phyloP scores from a whole-genome alignment of 2,797 vertebrate genomes.

The Borostomias antarcticus region DNA sequence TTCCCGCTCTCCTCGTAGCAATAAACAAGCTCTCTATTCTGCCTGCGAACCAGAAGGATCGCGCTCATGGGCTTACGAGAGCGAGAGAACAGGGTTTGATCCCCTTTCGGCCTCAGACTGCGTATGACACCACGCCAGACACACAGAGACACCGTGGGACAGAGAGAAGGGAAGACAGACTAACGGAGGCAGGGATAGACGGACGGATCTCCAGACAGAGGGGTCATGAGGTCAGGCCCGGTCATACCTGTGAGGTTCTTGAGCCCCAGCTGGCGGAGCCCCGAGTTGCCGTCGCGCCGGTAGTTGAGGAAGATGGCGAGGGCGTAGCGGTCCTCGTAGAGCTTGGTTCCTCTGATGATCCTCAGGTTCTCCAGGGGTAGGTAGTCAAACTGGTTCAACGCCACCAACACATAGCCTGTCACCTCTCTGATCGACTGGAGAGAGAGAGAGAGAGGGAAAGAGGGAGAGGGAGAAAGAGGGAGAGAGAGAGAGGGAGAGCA shows the following conservation, averaged over 20 bases:
- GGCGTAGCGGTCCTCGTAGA: conserved; percentile 94
- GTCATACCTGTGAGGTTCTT: conserved; percentile 90
- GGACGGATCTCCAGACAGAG: not conserved
- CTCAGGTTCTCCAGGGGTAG: conserved; percentile 95
- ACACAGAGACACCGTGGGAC: not conserved
- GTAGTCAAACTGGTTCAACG: conserved; percentile 96
- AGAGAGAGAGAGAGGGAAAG: not conserved
- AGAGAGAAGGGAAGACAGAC: too few species aligned
- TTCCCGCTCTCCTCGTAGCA: too few species aligned
- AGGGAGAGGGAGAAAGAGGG: not conserved
- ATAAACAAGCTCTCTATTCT: too few species aligned
- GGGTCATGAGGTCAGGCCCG: not conserved
- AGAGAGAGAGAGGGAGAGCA: conserved; percentile 2
- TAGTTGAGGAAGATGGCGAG: conserved; percentile 97
- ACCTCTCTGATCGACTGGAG: conserved; percentile 96
- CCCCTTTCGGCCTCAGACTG: not conserved
- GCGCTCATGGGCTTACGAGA: too few species aligned
- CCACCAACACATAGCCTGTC: conserved; percentile 96
- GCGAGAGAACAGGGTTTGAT: not conserved
- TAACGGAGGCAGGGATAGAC: too few species aligned
- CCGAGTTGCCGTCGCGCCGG: conserved; percentile 92
- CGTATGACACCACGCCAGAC: not conserved
- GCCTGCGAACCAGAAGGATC: too few species aligned
- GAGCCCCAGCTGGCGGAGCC: conserved; percentile 90
- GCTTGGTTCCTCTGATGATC: conserved; percentile 93